Conservation (phyloP, 2,888 invertebrate species). For the Troglohyphantes excavatus region DNA sequence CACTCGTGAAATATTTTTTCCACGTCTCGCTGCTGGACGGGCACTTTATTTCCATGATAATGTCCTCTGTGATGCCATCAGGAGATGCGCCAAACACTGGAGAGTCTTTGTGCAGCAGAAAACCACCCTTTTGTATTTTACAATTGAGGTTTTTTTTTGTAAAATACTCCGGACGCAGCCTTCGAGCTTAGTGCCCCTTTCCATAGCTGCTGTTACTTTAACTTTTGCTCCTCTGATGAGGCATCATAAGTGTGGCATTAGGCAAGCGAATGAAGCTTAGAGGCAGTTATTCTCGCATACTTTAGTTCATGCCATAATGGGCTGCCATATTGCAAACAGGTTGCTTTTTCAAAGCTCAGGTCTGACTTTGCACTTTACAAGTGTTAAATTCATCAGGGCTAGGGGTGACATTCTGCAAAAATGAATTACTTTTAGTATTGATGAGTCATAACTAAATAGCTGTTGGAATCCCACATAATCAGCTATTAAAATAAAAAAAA, state of each 20-base stretch:
- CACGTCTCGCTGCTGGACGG: background rate
- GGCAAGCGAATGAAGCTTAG: background rate
- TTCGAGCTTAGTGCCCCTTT: background rate
- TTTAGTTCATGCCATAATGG: slow-evolving; percentile 1
- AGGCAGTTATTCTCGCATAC: slow-evolving; percentile 16
- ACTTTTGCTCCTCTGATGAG: background rate
- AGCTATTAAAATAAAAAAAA: too few relatives aligned
- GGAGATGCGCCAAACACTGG: slow-evolving; percentile 15
- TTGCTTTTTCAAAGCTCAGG: background rate
- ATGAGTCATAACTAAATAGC: too few relatives aligned
- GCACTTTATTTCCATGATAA: slow-evolving; percentile 10
- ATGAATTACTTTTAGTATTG: too few relatives aligned
- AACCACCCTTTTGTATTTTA: background rate
- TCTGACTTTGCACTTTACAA: too few relatives aligned
- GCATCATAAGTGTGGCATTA: background rate
- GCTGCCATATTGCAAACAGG: background rate
- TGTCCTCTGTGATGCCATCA: background rate
- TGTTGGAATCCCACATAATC: too few relatives aligned
- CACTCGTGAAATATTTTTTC: background rate
- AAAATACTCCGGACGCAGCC: background rate
- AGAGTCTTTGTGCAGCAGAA: background rate
- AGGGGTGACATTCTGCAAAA: too few relatives aligned
- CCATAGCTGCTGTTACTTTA: background rate
- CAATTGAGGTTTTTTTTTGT: background rate
- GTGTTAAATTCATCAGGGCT: too few relatives aligned